Evolutionary conservation across 2,797 vertebrate species (phyloP).

Genomic region (Cephalopachus bancanus): DNA sequence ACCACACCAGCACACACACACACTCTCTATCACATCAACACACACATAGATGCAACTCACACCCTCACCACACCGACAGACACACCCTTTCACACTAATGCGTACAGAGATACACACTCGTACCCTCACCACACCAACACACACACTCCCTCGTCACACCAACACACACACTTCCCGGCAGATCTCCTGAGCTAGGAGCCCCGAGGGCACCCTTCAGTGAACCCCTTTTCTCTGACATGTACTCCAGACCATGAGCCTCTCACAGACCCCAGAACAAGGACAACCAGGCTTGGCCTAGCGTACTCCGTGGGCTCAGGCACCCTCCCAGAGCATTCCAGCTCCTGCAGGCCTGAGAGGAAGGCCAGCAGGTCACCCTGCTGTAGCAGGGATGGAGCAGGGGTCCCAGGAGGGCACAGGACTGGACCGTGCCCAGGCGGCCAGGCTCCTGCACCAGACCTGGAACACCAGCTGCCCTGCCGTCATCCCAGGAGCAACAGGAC

Average conservation of each 20-base stretch:
- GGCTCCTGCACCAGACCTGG: not conserved
- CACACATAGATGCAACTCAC: not conserved
- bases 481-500: not conserved
- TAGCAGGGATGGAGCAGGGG: too few species aligned
- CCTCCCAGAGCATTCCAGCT: rapidly evolving
- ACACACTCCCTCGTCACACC: too few species aligned
- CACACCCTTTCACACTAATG: too few species aligned
- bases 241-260: not conserved
- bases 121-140: too few species aligned
- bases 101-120: too few species aligned
- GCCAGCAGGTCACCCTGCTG: too few species aligned
- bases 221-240: not conserved
- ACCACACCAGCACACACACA: not conserved
- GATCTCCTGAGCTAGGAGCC: not conserved
- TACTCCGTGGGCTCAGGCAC: not conserved
- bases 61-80: too few species aligned
- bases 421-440: too few species aligned
- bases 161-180: too few species aligned
- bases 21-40: too few species aligned
- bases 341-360: not conserved
- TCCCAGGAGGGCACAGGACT: not conserved
- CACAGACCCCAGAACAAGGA: rapidly evolving
- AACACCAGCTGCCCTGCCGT: too few species aligned
- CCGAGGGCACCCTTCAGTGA: not conserved
- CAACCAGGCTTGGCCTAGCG: not conserved